Conservation (phyloP, 2,797 vertebrate genomes). For the Rhinoraja longicauda region DNA sequence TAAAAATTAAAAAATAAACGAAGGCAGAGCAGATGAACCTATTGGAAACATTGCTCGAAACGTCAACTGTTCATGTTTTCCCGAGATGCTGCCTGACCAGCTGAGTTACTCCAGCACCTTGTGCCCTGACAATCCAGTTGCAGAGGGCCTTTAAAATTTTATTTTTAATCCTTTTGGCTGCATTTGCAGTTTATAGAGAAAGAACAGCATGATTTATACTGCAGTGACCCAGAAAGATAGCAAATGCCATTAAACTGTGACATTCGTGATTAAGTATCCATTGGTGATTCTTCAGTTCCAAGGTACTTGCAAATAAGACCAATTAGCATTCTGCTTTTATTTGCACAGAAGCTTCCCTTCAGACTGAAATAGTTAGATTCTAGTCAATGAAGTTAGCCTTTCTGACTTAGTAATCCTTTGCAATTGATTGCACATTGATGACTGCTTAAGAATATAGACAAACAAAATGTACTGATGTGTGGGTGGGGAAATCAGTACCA, state of each 20-base stretch:
- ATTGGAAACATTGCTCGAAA: not conserved
- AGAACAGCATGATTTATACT: slow-evolving; percentile 14
- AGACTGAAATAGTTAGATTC: not conserved
- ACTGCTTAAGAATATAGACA: not conserved
- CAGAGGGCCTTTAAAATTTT: not conserved
- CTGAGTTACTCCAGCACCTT: too few relatives aligned
- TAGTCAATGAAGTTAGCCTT: not conserved
- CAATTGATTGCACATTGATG: not conserved
- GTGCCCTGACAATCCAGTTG: not conserved
- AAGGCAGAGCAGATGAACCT: not conserved
- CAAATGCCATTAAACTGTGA: not conserved
- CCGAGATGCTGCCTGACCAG: too few relatives aligned
- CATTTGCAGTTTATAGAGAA: not conserved
- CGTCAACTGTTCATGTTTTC: too few relatives aligned
- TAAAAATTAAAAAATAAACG: not conserved
- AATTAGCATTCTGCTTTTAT: not conserved
- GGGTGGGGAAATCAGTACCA: too few relatives aligned
- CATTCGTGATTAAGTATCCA: not conserved
- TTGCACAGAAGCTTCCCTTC: not conserved
- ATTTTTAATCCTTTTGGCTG: not conserved
- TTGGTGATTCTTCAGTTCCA: not conserved
- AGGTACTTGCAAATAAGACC: not conserved
- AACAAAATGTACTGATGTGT: not conserved
- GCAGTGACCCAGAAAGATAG: not conserved
- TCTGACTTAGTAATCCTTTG: not conserved